Base-by-base conservation (phyloP, 2,113 vertebrate species). In the Urocynchramus pylzowi region DNA sequence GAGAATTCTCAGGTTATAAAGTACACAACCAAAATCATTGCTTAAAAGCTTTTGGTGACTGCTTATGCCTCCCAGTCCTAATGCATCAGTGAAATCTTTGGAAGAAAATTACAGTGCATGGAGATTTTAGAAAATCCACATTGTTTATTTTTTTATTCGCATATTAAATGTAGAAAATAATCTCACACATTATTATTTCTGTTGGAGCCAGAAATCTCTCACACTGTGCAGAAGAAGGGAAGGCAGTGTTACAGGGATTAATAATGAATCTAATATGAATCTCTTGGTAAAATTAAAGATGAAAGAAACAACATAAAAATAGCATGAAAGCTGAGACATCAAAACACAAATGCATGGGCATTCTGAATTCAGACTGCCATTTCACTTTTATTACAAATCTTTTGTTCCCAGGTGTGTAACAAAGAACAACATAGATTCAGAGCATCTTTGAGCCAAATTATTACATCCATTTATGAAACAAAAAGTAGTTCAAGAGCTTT, bases 281-380 rank as follows among this genome's bases (percentile, higher is more conserved):
- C 67, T 91, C 74, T 82, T 74, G 76, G 84, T 87, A 84, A 95
- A 97, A 97, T 91, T 87, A 73, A 90, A 75, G 82, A 94, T 89
- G 90, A 96, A 97, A 96, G 75, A 95, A 96, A 80, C 27, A 74
- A 86, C 84, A 63, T 63, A 78, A 80, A 97, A 95, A 95, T 69
- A 89, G 20, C 89, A 84, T 83, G 56, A 96, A 94, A 70, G 75
- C 84, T 39, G 14, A 94, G 71, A 86, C 83, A 71, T 90, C 90
- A 77, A 73, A 91, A 85, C 67, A 87, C 35, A 63, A 87, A 95
- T 85, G 76, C 52, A 71, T 42, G 83, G 77, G 80, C 92, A 93
- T 74, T 93, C 42, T 71, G 73, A 89, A 90, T 88, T 67, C 85
- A 94, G 69, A 63, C 35, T 65, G 31, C 26, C n/a, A 39, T 75